Evolutionary conservation across 2,113 vertebrate genomes (phyloP), one percentile per base, ranked within the genome.

Genomic region (Pseudonaja textilis): DNA sequence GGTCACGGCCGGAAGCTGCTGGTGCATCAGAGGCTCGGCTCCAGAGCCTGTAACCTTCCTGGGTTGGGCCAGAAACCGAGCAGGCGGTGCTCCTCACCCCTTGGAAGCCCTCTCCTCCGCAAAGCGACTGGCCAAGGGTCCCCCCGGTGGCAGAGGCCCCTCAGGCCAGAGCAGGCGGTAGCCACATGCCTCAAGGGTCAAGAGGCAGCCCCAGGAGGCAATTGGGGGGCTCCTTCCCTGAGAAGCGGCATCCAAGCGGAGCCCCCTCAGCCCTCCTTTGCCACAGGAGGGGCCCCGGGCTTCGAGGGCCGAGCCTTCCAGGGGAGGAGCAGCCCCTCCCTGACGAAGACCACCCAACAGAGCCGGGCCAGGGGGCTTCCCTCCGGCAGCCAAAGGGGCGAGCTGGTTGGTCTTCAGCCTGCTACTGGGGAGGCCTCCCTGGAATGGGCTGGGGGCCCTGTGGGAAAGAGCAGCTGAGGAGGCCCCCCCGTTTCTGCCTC

Each of bases 251-350:
- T 18, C n/a, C 64, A 1, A 69, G 29, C 4, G 12, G n/a, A 69
- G 14, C 12, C 64, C 61, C 11, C 61, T n/a, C 14, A 2, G n/a
- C 29, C 12, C 29, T 10, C 61, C 29, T 69, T 29, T 64, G 26
- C 59, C 25, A 61, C 59, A 14, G 10, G 29, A 29, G 29, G 29
- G 11, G 4, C 11, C 29, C 29, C 64, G 6, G 64, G 29, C 29
- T 69, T 34, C 2, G 0, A 16, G n/a, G 20, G n/a, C 69, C 16
- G 4, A 34, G 16, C 39, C n/a, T 74, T 74, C 6, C 2, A 0
- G 14, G 29, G 69, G 64, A 6, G 69, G 69, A 20, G 69, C 1
- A 39, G n/a, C 69, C 16, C 16, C 34, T 81, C 69, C 34, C 69
- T 42, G 2, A 39, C 0, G 34, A 39, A 81, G 16, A 16, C 34